Conservation (phyloP, 2,797 vertebrate species). For the Takifugu ocellatus region DNA sequence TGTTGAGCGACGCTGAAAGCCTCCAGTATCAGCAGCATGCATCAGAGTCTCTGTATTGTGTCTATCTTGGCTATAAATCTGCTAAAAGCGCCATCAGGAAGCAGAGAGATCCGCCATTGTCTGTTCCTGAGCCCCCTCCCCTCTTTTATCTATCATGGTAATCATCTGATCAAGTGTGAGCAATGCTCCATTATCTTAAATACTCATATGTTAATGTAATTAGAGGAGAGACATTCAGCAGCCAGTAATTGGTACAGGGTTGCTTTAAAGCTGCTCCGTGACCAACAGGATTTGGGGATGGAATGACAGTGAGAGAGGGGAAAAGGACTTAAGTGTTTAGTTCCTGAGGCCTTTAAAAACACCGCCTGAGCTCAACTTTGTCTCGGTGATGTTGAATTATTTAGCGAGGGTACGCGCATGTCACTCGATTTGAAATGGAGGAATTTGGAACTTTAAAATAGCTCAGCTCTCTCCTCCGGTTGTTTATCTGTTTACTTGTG, state of each 20-base stretch:
- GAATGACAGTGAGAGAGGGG: slow-evolving; percentile 31
- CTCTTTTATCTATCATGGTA: slow-evolving; percentile 38
- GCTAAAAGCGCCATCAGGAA: slow-evolving; percentile 15
- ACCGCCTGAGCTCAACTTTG: slow-evolving; percentile 31
- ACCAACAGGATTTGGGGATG: slow-evolving; percentile 70
- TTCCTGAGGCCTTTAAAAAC: slow-evolving; percentile 40
- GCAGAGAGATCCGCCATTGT: slow-evolving; percentile 6
- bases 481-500: slow-evolving; percentile 8
- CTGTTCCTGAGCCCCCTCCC: neutral
- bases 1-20: slow-evolving; percentile 8
- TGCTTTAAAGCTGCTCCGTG: slow-evolving; percentile 67
- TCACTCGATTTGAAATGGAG: slow-evolving; percentile 9
- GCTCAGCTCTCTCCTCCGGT: neutral
- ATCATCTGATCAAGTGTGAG: slow-evolving; percentile 50
- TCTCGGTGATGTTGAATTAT: slow-evolving; percentile 16
- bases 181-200: slow-evolving; percentile 53
- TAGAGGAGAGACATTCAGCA: slow-evolving; percentile 64
- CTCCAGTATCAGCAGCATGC: slow-evolving; percentile 21
- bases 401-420: neutral
- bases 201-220: slow-evolving; percentile 72
- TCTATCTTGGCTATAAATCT: slow-evolving; percentile 26
- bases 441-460: slow-evolving; percentile 7
- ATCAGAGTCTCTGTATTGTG: slow-evolving; percentile 24
- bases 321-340: slow-evolving; percentile 27
- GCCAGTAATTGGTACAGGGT: slow-evolving; percentile 64